phyloP scores from a whole-genome alignment of 2,888 invertebrate species.

The Limulus polyphemus region DNA sequence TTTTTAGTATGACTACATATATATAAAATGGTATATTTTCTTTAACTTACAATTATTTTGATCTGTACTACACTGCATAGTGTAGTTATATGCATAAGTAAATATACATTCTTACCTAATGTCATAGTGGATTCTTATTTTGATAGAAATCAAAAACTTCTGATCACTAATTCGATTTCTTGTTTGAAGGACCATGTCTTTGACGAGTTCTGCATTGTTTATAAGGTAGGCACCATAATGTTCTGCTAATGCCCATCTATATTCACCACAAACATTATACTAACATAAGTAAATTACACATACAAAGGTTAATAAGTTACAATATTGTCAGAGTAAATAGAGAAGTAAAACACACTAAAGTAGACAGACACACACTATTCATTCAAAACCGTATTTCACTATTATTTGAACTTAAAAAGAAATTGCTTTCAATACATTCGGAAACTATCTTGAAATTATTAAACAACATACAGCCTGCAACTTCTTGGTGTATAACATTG shows the following conservation, averaged over 20 bases:
- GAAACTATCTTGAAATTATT: too few species aligned
- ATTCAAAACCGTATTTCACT: too few species aligned
- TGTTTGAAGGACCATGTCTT: conserved; percentile 64
- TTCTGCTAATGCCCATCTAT: conserved; percentile 74
- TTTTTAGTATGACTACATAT: neutral
- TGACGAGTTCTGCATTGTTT: conserved; percentile 65
- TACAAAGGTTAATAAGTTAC: neutral
- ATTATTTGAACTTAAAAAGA: too few species aligned
- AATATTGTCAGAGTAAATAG: neutral
- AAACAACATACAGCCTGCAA: too few species aligned
- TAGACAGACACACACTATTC: neutral
- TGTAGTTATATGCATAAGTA: neutral
- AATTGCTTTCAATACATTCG: too few species aligned
- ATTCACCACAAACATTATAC: too few species aligned
- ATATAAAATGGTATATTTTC: neutral
- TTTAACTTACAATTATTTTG: neutral
- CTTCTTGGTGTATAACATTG: too few species aligned
- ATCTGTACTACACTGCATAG: neutral
- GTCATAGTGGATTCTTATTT: conserved; percentile 69
- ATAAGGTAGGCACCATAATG: conserved; percentile 70
- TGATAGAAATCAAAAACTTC: conserved; percentile 76
- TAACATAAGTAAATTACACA: neutral
- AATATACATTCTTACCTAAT: conserved; percentile 38
- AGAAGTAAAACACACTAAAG: neutral
- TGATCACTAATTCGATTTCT: conserved; percentile 52